phyloP scores from a whole-genome alignment of 2,888 invertebrate genomes.

The Molorchus minor region DNA sequence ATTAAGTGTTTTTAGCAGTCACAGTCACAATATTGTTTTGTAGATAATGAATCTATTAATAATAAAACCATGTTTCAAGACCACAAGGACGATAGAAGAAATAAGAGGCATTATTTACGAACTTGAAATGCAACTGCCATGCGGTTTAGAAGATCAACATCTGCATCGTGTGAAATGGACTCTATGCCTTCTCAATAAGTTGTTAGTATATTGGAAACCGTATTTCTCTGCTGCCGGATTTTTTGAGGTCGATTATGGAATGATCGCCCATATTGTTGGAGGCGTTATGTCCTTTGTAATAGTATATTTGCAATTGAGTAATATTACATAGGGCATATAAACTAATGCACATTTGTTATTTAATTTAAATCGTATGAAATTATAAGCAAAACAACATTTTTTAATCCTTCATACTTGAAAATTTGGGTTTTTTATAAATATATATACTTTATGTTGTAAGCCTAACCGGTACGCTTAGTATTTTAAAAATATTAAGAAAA shows the following conservation, averaged over 20 bases:
- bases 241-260: neutral
- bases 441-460: too few relatives aligned
- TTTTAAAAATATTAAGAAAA: too few relatives aligned
- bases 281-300: neutral
- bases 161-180: neutral
- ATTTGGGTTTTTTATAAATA: too few relatives aligned
- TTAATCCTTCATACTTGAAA: too few relatives aligned
- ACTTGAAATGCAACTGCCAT: neutral
- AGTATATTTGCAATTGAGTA: neutral
- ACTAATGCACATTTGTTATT: too few relatives aligned
- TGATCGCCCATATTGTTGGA: neutral
- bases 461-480: too few relatives aligned
- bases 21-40: too few relatives aligned
- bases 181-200: neutral
- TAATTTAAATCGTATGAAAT: too few relatives aligned
- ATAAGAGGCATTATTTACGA: neutral
- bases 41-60: neutral
- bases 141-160: neutral
- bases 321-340: neutral
- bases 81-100: neutral
- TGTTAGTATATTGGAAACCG: neutral
- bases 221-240: neutral
- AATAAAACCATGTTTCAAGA: neutral
- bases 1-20: too few relatives aligned
- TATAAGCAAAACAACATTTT: too few relatives aligned